Base-by-base conservation (phyloP, 2,888 invertebrate genomes). In the Diloba caeruleocephala region DNA sequence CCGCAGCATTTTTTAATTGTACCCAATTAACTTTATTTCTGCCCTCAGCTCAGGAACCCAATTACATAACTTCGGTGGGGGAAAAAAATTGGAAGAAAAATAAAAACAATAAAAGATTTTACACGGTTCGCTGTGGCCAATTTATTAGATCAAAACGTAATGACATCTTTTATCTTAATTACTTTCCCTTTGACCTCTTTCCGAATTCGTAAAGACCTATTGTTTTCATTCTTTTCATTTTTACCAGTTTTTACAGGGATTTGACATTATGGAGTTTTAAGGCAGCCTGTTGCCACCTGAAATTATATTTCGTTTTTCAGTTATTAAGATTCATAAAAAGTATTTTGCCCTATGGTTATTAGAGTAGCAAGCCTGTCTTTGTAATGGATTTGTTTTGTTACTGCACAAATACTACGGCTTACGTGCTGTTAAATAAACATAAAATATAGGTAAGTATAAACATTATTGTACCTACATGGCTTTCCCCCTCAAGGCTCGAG, bases 21-120 rank as follows among this genome's bases (percentile, higher is more conserved):
- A 79, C 76, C 82, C 85, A 88, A 88, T 88, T 88, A 87, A 85
- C 80, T 82, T 85, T 78, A 82, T 82, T 84, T 73, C 81, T 71
- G 72, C 81, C 79, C 78, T 79, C 71, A 69, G 76, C 76, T 75
- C 74, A 72, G 76, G 65, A 70, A 82, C 75, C 82, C 82, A 87
- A 87, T 87, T 88, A 85, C 77, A 85, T 82, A 76, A 76, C 71
- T 76, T 76, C 58, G 71, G 60, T n/a, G 66, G 54, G 68, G 76
- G 79, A 77, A 74, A 76, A 66, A 59, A 38, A 29, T 38, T 70
- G 55, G 56, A 63, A 74, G 65, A 64, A 76, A 74, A 78, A 75
- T 74, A 77, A 76, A 76, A 79, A 78, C 73, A 78, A 72, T 78
- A 67, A 76, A 78, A 78, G 42, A 55, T 58, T 69, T 62, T 60